Conservation (phyloP, 2,797 vertebrate genomes). For the Ambastaia sidthimunki region DNA sequence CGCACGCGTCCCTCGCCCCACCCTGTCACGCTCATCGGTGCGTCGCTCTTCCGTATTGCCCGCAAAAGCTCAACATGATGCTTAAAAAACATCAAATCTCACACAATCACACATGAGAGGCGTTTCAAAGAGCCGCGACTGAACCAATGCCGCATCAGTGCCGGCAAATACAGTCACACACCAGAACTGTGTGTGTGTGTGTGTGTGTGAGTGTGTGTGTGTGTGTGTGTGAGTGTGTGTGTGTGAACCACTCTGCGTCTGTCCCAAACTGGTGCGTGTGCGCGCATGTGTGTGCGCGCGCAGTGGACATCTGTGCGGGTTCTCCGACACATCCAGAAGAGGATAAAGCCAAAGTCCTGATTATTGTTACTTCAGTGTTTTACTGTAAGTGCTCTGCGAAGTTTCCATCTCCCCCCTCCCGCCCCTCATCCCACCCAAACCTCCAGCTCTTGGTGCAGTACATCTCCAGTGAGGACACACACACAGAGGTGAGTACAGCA, state of each 20-base stretch:
- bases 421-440: not conserved
- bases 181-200: conserved; percentile 69
- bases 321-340: conserved; percentile 57
- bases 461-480: conserved; percentile 71
- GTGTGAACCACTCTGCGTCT: conserved; percentile 61
- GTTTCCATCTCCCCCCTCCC: conserved; percentile 43
- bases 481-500: conserved; percentile 48
- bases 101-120: conserved; percentile 69
- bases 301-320: conserved; percentile 57
- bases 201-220: conserved; percentile 71
- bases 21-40: conserved; percentile 21
- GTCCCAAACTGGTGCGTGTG: conserved; percentile 56
- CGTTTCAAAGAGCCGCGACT: conserved; percentile 70
- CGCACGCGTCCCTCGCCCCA: conserved; percentile 27
- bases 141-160: conserved; percentile 76
- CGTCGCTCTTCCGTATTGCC: not conserved
- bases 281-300: conserved; percentile 44
- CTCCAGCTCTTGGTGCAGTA: conserved; percentile 54
- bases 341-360: conserved; percentile 66
- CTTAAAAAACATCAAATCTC: conserved; percentile 31
- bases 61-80: conserved; percentile 46
- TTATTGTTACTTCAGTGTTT: conserved; percentile 55
- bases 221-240: conserved; percentile 57
- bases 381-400: conserved; percentile 48
- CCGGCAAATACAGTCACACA: conserved; percentile 82